A percentile compares a stretch with the other conserved stretches of the same genome.
These are phyloP conservation scores for Megalops cyprinoides DNA, from an alignment of 2,797 vertebrate species.

Conservation along the genomic window DNA sequence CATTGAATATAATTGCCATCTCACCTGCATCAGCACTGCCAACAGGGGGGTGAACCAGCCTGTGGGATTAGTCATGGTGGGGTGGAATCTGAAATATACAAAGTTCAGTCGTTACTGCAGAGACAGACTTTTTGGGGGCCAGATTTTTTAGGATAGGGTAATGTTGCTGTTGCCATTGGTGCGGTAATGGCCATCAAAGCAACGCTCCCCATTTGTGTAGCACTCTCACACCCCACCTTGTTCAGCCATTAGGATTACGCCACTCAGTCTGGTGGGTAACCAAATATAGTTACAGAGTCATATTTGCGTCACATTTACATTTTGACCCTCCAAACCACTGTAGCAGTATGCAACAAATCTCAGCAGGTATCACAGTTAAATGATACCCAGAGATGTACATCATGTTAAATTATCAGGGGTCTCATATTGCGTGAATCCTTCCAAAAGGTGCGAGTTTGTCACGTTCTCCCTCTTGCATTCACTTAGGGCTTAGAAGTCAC, in stretches of 20 bases:
- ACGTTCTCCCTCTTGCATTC: too few relatives aligned
- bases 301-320: background rate
- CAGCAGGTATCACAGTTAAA: too few relatives aligned
- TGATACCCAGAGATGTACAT: too few relatives aligned
- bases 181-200: background rate
- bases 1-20: background rate
- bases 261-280: background rate
- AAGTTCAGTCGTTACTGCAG: too few relatives aligned
- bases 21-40: background rate
- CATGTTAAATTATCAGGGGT: too few relatives aligned
- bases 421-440: too few relatives aligned
- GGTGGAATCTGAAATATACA: background rate
- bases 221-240: background rate
- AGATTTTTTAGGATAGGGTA: background rate
- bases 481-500: too few relatives aligned
- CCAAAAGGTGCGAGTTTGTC: too few relatives aligned
- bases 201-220: background rate
- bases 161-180: background rate
- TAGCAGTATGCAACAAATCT: background rate
- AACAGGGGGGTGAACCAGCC: background rate
- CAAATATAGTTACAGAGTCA: background rate
- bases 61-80: background rate
- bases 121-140: too few relatives aligned
- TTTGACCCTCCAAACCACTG: too few relatives aligned
- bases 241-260: background rate